Base-by-base conservation (phyloP, 2,113 vertebrate species). In the Xiphophorus hellerii region DNA sequence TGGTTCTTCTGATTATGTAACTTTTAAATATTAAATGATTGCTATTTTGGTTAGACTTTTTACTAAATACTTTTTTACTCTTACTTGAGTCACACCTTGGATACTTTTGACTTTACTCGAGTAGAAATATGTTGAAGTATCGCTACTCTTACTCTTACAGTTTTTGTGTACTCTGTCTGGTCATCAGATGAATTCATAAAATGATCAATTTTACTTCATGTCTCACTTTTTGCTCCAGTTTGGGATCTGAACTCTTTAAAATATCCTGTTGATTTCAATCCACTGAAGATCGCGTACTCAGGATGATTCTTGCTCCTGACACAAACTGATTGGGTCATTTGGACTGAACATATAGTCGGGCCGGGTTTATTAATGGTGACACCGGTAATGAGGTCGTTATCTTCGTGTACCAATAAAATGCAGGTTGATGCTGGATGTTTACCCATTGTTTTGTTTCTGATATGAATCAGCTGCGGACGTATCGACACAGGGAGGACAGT, bases 181-280 rank as follows among this genome's bases (percentile, higher is more conserved):
- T 78, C 68, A 69, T 80, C 0, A 30, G 66, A 61, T 28, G 13
- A 44, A 48, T 76, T 68, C 71, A 62, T 71, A 67, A 71, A 74
- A 65, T 63, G 76, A 4, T 74, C 73, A 69, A 62, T 72, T 80
- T 86, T 71, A 67, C 79, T 81, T 48, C 77, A 30, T 31, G 39
- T 37, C 71, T 62, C 54, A 62, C 20, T 64, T 62, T 73, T 63
- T 79, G 63, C 80, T 74, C 75, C 75, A 60, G 30, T 64, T 79
- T 70, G 73, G 68, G 69, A 80, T 77, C 54, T 29, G 27, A 72
- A 58, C 42, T 68, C 62, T 81, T 77, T 48, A 84, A 87, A 89
- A 84, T 79, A 85, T 85, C 78, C 73, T 74, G 73, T 84, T 89
- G 90, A 87, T 90, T 81, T 88, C 80, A 84, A 84, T 87, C 86